These are phyloP conservation scores for Platichthys flesus DNA, from an alignment of 2,113 vertebrate genomes.

Conservation along the genomic window DNA sequence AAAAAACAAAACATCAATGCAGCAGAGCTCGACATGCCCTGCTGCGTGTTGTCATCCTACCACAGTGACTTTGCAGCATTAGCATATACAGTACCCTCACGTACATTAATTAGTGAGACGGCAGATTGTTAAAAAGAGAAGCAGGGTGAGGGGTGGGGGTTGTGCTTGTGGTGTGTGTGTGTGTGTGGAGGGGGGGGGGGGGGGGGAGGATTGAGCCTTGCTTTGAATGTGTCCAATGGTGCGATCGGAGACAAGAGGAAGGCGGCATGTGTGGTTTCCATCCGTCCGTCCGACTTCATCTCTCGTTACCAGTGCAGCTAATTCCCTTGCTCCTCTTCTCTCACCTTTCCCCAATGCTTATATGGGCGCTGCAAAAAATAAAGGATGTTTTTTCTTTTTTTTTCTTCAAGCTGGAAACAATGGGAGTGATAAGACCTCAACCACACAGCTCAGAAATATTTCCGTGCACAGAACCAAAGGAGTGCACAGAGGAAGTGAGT, in stretches of 20 bases:
- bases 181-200: too few species aligned
- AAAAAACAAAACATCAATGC: not conserved
- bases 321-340: slow-evolving; percentile 35
- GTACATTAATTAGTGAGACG: slow-evolving; percentile 37
- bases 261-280: not conserved
- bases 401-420: slow-evolving; percentile 25
- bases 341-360: slow-evolving; percentile 32
- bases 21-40: not conserved
- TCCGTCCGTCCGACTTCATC: slow-evolving; percentile 52
- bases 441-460: not conserved
- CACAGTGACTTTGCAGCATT: slow-evolving; percentile 28
- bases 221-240: slow-evolving; percentile 20
- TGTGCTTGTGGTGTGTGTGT: not conserved
- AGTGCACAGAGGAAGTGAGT: not conserved
- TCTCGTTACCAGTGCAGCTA: slow-evolving; percentile 36
- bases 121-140: slow-evolving; percentile 5
- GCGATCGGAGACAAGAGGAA: slow-evolving; percentile 28
- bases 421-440: slow-evolving; percentile 12
- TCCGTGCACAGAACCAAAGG: not conserved
- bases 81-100: slow-evolving; percentile 26
- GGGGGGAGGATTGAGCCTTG: not conserved
- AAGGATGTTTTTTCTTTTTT: not conserved
- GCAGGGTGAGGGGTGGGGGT: too few species aligned
- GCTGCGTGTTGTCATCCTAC: slow-evolving; percentile 28
- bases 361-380: slow-evolving; percentile 33